These are phyloP conservation scores for Microtus oregoni DNA, from an alignment of 2,113 vertebrate genomes.

Conservation along the genomic window DNA sequence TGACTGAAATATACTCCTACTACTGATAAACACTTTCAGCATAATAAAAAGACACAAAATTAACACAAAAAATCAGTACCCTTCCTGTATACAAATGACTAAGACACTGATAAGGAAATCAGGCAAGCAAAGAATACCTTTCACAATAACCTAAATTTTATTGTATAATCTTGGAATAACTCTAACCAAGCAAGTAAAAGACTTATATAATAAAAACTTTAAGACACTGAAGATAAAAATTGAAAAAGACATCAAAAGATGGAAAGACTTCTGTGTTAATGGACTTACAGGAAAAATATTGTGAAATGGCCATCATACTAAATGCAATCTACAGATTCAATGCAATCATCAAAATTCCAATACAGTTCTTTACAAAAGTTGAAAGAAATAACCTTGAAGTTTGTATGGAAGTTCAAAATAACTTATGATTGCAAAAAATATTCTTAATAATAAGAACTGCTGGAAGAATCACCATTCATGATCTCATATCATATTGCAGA, in stretches of 20 bases:
- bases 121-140: not conserved
- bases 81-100: not conserved
- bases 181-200: not conserved
- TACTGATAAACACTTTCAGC: not conserved
- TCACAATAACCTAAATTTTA: not conserved
- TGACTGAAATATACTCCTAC: not conserved
- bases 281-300: not conserved
- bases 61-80: not conserved
- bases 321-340: not conserved
- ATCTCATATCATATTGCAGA: not conserved
- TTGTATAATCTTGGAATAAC: not conserved
- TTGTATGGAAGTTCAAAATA: not conserved
- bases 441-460: not conserved
- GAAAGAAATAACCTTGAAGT: not conserved
- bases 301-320: not conserved
- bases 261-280: not conserved
- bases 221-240: not conserved
- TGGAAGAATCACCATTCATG: not conserved
- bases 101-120: not conserved
- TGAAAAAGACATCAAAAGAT: not conserved
- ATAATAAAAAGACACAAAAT: not conserved
- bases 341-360: not conserved
- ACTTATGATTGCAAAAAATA: not conserved
- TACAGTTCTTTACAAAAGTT: not conserved
- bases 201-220: not conserved